Base-by-base conservation (phyloP, 2,797 vertebrate genomes). In the Rhinophrynus dorsalis region DNA sequence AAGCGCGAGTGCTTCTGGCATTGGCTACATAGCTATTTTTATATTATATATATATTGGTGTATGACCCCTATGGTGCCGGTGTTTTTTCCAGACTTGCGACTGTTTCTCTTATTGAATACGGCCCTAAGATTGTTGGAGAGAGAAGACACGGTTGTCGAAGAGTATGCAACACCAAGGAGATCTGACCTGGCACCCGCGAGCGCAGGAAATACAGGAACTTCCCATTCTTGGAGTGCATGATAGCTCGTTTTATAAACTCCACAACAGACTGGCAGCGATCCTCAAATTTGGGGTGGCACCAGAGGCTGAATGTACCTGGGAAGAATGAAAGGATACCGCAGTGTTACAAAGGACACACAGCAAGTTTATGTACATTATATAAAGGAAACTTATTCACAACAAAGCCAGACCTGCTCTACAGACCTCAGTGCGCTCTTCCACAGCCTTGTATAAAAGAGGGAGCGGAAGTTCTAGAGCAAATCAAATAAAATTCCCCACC, bases 211-310 rank as follows among this genome's bases (percentile, higher is more conserved):
- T 98, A 98, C 68, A 98, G 94, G 75, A 98, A 98, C 77, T 96
- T 98, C 42, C 96, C 96, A 0, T 98, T 98, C 80, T 98, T 98
- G 48, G 96, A 98, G 84, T 98, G 96, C 96, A 98, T 97, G 85
- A 96, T 96, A 24, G 96, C 96, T 30, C 96, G 89, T 82, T 97
- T 95, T 38, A 98, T 98, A 79, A 99, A 98, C 82, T 99, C 96
- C 79, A 99, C 96, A 86, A 99, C 96, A 0, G 96, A 98, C 79
- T 98, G 96, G 80, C 96, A 98, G 56, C 96, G 95, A 72, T 98
- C 96, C 77, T 99, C 96, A 67, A 98, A 97, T 79, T 94, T 93
- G 54, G 93, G 93, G 29, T 94, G 93, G 77, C 93, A 94, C 92
- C 93, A 94, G 38, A 94, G 88, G 78, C 93, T 94, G 81, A 94